Percentiles rank a stretch among this genome's conserved stretches.
Conservation (phyloP, 2,888 invertebrate genomes). For the Pherbina coryleti region DNA sequence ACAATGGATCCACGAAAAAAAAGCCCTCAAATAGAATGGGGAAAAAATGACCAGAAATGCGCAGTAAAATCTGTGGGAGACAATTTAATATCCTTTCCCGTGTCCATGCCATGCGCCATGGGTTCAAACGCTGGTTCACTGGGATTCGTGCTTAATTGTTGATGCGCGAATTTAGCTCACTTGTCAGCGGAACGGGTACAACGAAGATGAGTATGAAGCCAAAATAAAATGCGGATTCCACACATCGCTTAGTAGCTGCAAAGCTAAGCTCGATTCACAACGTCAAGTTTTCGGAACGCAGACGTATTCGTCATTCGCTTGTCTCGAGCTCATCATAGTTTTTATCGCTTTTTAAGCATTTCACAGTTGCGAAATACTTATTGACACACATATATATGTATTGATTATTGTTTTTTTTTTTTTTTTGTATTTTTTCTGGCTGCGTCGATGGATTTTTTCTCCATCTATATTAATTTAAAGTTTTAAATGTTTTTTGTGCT, state of each 20-base stretch:
- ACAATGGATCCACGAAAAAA: not conserved
- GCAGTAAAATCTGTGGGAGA: constrained; percentile 52
- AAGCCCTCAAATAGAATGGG: not conserved
- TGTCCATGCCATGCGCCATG: constrained; percentile 42
- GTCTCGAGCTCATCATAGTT: constrained; percentile 57
- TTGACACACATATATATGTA: constrained; percentile 35
- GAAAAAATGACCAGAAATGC: constrained; percentile 5
- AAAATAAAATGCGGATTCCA: constrained; percentile 30
- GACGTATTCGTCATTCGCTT: constrained; percentile 66
- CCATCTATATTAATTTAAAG: constrained; percentile 61
- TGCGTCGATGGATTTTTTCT: constrained; percentile 48
- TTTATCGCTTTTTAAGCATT: constrained; percentile 47
- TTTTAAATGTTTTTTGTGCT: constrained; percentile 55
- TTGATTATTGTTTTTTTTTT: not conserved
- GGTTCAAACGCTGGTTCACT: constrained; percentile 22
- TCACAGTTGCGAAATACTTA: constrained; percentile 48
- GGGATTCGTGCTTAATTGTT: constrained; percentile 64
- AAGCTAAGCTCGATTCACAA: constrained; percentile 8
- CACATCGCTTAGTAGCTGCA: constrained; percentile 24
- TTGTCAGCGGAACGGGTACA: constrained; percentile 24
- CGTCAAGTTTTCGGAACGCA: constrained; percentile 35
- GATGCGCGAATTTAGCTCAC: constrained; percentile 59
- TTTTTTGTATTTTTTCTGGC: constrained; percentile 47
- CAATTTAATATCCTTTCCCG: constrained; percentile 55
- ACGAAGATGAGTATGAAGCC: not conserved